These are phyloP conservation scores for Propithecus coquereli DNA, from an alignment of 2,113 vertebrate species.

Conservation along the genomic window DNA sequence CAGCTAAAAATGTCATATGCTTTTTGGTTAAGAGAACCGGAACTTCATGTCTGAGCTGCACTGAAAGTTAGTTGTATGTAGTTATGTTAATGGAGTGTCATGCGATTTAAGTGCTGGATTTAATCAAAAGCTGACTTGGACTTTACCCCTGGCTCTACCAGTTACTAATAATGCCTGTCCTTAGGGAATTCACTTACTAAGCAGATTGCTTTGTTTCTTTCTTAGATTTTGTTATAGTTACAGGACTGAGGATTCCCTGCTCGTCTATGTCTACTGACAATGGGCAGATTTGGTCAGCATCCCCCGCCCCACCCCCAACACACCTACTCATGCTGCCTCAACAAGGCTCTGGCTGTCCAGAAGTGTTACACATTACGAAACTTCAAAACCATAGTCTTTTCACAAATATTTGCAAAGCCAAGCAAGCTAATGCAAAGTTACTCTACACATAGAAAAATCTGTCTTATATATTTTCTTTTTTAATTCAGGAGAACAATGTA, in stretches of 20 bases:
- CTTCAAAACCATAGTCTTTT: background rate
- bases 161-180: background rate
- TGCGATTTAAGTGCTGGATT: background rate
- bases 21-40: background rate
- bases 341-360: fast-evolving
- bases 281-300: background rate
- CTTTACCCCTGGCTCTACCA: background rate
- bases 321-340: background rate
- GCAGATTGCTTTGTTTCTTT: background rate
- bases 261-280: background rate
- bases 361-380: background rate
- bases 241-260: background rate
- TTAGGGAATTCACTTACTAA: background rate
- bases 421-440: background rate
- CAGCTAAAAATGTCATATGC: background rate
- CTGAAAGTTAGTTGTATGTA: background rate
- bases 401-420: background rate
- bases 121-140: background rate
- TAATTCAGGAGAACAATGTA: background rate
- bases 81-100: background rate
- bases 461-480: background rate
- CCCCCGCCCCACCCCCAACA: too few relatives aligned
- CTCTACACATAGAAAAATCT: background rate
- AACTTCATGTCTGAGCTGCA: background rate
- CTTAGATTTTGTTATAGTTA: background rate